phyloP scores from a whole-genome alignment of 2,888 invertebrate genomes.

The Nephrotoma guestfalica region DNA sequence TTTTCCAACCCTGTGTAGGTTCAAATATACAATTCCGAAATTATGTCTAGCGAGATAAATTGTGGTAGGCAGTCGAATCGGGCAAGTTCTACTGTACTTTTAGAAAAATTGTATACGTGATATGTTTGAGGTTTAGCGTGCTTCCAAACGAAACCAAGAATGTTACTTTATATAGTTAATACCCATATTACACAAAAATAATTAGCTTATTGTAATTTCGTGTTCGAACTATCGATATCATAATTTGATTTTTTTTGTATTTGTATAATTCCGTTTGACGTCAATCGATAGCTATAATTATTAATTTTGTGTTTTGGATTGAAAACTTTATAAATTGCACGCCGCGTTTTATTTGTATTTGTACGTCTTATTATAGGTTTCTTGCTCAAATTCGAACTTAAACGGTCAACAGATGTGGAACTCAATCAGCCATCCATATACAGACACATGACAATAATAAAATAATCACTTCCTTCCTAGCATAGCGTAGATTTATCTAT shows the following conservation, averaged over 20 bases:
- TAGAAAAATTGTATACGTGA: background rate
- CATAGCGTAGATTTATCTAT: background rate
- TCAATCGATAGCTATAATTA: background rate
- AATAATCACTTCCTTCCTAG: background rate
- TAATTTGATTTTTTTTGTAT: background rate
- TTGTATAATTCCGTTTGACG: background rate
- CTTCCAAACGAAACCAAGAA: background rate
- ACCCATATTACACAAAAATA: background rate
- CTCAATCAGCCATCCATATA: background rate
- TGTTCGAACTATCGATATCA: background rate
- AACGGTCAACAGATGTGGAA: background rate
- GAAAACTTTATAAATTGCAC: background rate
- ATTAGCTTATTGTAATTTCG: background rate
- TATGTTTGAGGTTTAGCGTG: background rate
- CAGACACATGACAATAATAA: background rate
- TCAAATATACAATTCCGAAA: too few relatives aligned
- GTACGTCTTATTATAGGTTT: background rate
- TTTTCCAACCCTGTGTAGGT: too few relatives aligned
- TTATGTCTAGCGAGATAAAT: too few relatives aligned
- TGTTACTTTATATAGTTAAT: background rate
- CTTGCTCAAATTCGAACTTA: background rate
- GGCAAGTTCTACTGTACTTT: too few relatives aligned
- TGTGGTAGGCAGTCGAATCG: too few relatives aligned
- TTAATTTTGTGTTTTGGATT: background rate
- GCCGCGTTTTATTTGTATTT: background rate